Base-by-base conservation (phyloP, 2,888 invertebrate genomes). In the Hydriomena furcata region DNA sequence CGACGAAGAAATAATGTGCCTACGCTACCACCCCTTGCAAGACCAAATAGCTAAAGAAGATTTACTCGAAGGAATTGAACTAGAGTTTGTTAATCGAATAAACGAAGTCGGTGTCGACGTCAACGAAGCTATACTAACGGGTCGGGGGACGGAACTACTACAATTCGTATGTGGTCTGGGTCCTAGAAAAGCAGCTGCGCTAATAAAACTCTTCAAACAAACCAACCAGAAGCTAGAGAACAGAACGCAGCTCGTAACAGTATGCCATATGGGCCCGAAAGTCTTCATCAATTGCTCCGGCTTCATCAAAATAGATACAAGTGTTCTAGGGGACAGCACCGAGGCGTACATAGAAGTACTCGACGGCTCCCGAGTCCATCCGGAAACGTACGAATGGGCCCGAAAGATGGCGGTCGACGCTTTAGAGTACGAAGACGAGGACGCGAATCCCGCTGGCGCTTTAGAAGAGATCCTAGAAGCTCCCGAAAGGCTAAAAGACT, bases 391-490 rank as follows among this genome's bases (percentile, higher is more conserved):
- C 80, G 99, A 99, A 75, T 99, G 99, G 99, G 99, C 99, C 0
- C 92, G 99, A 28, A 99, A 99, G 88, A 99, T 99, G 99, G 99
- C 99, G 0, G 98, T 99, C 0, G 99, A 99, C 83, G 99, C 99
- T 0, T 88, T 99, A 35, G 99, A 99, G 70, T 98, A 99, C 68
- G 99, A 99, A 73, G 99, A 99, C 71, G 98, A 98, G 76, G 98
- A 98, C 63, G 96, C 96, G 0, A 98, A 98, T 84, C 98, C 99
- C 0, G 98, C 99, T 0, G 98, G 98, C 0, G 99, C 99, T 7
- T 87, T 99, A 17, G 99, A 99, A 82, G 99, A 99, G 82, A 99
- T 99, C 71, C 91, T 99, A 0, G 98, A 99, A 80, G 95, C 97
- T 5, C 99, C 99, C 0, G 98, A 98, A 74, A 92, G 97, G 63